Conservation (phyloP, 2,888 invertebrate species). For the Latrodectus elegans region DNA sequence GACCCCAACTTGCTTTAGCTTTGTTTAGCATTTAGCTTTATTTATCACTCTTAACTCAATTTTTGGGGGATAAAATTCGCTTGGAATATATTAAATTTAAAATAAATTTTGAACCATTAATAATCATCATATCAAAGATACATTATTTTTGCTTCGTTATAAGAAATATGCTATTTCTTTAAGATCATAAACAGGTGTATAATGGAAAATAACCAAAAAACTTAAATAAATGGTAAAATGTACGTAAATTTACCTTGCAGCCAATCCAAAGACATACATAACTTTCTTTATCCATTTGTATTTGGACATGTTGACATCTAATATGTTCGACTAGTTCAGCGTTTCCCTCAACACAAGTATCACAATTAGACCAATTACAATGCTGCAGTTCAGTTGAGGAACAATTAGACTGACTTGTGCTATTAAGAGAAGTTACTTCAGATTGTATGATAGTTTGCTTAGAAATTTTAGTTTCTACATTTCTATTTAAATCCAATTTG, state of each 20-base stretch:
- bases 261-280: constrained; percentile 94
- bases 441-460: constrained; percentile 18
- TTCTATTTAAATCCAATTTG: background rate
- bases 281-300: constrained; percentile 85
- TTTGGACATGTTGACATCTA: constrained; percentile 73
- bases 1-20: too few species aligned
- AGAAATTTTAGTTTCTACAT: constrained; percentile 10
- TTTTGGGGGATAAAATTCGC: too few species aligned
- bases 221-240: background rate
- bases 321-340: constrained; percentile 72
- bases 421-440: constrained; percentile 21
- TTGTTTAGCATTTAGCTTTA: too few species aligned
- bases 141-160: background rate
- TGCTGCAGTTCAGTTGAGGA: constrained; percentile 53
- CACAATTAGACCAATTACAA: constrained; percentile 75
- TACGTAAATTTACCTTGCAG: constrained; percentile 80
- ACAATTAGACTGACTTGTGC: constrained; percentile 58
- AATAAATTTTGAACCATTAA: background rate
- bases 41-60: too few species aligned
- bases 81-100: background rate
- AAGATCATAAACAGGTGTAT: background rate
- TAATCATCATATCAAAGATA: background rate
- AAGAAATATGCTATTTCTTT: too few species aligned
- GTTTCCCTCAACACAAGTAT: constrained; percentile 71
- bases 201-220: background rate